Evolutionary conservation across 2,113 vertebrate genomes (phyloP), one percentile per base, ranked within the genome.

Genomic region (Salvelinus namaycush): DNA sequence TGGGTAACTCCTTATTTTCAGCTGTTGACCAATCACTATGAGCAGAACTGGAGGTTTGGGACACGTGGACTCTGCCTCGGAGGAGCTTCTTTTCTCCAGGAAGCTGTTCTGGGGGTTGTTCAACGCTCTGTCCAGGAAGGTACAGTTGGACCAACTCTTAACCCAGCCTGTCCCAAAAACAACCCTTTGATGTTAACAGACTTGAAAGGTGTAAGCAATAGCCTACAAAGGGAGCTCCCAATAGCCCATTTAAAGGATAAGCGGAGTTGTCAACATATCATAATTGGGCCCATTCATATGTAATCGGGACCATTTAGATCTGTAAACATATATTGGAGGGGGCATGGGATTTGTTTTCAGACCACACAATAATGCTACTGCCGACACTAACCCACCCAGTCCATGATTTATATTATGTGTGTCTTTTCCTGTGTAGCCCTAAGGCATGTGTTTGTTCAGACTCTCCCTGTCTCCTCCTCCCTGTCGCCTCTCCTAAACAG

Each of bases 51-150:
- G 93, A 76, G 94, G 93, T 7, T 95, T 92, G 90, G 93, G 91
- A 14, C 95, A 90, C 78, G 94, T 94, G 1, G 91, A 91, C 48
- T 89, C 92, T 49, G 93, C 95, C 29, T 96, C 95, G 82, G 97
- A 97, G 86, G 97, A 98, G 68, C 95, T 98, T 68, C 95, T 95
- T 81, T 92, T 99, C 64, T 96, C 95, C 51, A 95, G 95, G 84
- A 97, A 96, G 83, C 89, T 99, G 80, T 99, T 98, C 85, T 98
- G 97, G 97, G 95, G 95, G 9, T 93, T 98, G 81, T 97, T 98
- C 82, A 96, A 95, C 77, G 95, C 95, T 44, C 87, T 99, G 75
- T 94, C 93, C 76, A 96, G 96, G 89, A 97, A 96, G 94, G 97
- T 97, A 92, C 14, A 51, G 11, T 22, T 67, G 0, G 51, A 6